A percentile compares a stretch with the other conserved stretches of the same genome.
These are phyloP conservation scores for Mesembrinibis cayennensis DNA, from an alignment of 2,113 vertebrate species.

Conservation along the genomic window DNA sequence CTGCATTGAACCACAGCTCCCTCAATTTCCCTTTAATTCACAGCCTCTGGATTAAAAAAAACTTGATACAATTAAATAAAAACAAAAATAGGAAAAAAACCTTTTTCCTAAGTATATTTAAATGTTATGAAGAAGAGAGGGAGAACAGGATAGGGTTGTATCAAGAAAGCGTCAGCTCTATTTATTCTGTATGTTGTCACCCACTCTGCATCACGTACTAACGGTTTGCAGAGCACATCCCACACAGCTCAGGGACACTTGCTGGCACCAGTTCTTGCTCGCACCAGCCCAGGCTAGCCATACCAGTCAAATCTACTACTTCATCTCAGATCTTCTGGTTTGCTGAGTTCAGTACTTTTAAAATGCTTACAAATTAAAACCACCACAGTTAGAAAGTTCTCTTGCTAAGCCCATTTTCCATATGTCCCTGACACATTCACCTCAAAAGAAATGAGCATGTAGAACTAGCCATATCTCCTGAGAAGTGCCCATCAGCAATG, in stretches of 20 bases:
- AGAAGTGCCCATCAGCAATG: background rate
- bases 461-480: background rate
- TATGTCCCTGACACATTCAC: background rate
- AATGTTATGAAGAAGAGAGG: background rate
- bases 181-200: background rate
- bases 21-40: background rate
- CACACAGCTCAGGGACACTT: background rate
- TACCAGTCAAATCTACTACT: background rate
- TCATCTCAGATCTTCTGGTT: background rate
- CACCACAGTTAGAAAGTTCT: background rate
- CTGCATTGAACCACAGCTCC: conserved; percentile 33
- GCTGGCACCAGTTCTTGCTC: background rate
- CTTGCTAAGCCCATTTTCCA: background rate
- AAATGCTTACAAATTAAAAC: background rate
- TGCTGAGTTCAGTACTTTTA: background rate
- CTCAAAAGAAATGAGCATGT: background rate
- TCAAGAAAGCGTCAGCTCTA: background rate
- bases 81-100: fast-evolving
- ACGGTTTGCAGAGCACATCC: background rate
- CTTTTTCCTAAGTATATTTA: background rate
- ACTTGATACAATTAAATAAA: background rate
- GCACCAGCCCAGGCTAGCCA: background rate
- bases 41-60: background rate
- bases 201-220: background rate
- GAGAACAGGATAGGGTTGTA: background rate